A percentile compares a stretch with the other conserved stretches of the same genome.
phyloP scores from a whole-genome alignment of 2,888 invertebrate species.

The Laspeyria flexula region DNA sequence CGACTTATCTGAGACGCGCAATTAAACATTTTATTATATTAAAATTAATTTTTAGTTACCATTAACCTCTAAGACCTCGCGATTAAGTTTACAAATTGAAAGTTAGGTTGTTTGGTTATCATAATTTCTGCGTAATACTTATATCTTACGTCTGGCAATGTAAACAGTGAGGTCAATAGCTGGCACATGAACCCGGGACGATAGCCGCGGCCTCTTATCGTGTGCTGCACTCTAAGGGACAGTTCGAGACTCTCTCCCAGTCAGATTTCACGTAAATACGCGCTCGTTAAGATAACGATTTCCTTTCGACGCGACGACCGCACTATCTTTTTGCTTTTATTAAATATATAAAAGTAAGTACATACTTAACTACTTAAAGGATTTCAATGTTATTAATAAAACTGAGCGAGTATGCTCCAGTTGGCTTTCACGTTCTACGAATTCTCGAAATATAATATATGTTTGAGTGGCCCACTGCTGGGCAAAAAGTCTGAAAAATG shows the following conservation, averaged over 20 bases:
- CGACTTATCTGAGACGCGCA: slow-evolving; percentile 37
- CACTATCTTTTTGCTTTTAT: slow-evolving; percentile 72
- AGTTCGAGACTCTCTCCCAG: slow-evolving; percentile 73
- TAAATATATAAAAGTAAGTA: slow-evolving; percentile 69
- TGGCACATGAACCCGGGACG: slow-evolving; percentile 76
- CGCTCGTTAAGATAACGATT: slow-evolving; percentile 82
- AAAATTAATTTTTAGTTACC: slow-evolving; percentile 76
- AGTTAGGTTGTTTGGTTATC: slow-evolving; percentile 61
- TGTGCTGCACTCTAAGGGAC: slow-evolving; percentile 72
- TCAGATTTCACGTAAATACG: slow-evolving; percentile 82
- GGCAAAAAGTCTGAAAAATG: slow-evolving; percentile 67
- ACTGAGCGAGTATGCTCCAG: slow-evolving; percentile 34
- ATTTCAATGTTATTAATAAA: slow-evolving; percentile 69
- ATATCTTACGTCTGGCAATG: slow-evolving; percentile 62
- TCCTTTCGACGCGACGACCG: slow-evolving; percentile 74
- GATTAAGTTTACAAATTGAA: slow-evolving; percentile 78
- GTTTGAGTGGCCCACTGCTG: slow-evolving; percentile 38
- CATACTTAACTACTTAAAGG: slow-evolving; percentile 63
- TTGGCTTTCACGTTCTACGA: slow-evolving; percentile 23
- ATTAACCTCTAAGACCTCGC: slow-evolving; percentile 70
- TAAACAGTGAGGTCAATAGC: slow-evolving; percentile 83
- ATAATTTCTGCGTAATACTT: slow-evolving; percentile 66
- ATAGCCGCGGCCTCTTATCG: slow-evolving; percentile 77
- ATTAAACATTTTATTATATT: slow-evolving; percentile 55
- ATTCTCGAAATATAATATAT: slow-evolving; percentile 13